phyloP scores from a whole-genome alignment of 2,888 invertebrate species.

The Eupithecia pulchellata region DNA sequence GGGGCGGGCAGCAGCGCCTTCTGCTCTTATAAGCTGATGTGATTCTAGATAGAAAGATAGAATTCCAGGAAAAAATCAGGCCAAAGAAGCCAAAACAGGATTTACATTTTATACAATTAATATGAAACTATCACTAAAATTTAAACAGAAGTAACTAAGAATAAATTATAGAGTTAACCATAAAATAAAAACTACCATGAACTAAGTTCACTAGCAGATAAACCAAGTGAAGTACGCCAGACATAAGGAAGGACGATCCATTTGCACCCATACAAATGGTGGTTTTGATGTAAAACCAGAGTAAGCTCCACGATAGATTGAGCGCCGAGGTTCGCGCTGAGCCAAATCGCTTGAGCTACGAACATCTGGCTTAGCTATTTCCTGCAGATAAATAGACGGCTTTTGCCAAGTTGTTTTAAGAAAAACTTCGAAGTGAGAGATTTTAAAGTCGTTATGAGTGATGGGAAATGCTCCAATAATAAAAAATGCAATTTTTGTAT shows the following conservation, averaged over 20 bases:
- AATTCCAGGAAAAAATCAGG: too few relatives aligned
- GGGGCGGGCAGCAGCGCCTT: too few relatives aligned
- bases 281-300: constrained; percentile 16
- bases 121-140: too few relatives aligned
- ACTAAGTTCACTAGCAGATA: background rate
- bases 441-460: background rate
- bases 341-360: constrained; percentile 12
- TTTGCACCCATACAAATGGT: constrained; percentile 19
- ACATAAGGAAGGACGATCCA: constrained; percentile 16
- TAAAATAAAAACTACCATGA: too few relatives aligned
- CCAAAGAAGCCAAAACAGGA: too few relatives aligned
- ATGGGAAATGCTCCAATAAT: background rate
- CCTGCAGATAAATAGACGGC: constrained; percentile 3
- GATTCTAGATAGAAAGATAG: too few relatives aligned
- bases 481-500: too few relatives aligned
- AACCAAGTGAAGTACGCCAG: constrained; percentile 13
- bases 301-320: constrained; percentile 16
- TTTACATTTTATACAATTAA: too few relatives aligned
- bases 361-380: constrained; percentile 9
- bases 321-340: constrained; percentile 2
- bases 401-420: constrained; percentile 10
- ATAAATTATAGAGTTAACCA: too few relatives aligned
- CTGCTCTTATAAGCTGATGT: too few relatives aligned
- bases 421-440: background rate
- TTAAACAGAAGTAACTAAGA: too few relatives aligned